Evolutionary conservation across 2,888 invertebrate genomes (phyloP), one percentile per base, ranked within the genome.

Genomic region (Thymelicus lineola): DNA sequence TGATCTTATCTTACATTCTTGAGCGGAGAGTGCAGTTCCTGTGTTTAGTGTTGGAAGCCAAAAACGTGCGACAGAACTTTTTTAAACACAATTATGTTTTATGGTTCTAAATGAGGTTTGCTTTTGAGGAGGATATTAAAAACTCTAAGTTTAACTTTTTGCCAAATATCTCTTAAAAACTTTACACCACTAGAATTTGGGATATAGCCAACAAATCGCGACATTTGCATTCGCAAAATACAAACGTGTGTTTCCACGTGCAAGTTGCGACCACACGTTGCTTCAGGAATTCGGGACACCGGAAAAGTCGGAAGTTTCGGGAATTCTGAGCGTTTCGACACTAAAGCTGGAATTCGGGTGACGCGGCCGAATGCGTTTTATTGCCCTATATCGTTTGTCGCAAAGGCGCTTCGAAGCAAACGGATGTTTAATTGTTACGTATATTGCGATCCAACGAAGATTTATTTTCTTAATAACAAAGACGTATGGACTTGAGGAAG

Each of bases 251-350:
- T 64, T 55, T 53, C 14, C 65, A 61, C 46, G 65, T 50, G 64
- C 59, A 64, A 70, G 70, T 70, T 59, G 70, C 76, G 75, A 87
- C 87, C 86, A 84, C 86, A 87, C 82, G 80, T 76, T 78, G 77
- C 75, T 71, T 72, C 77, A 73, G 84, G 86, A 84, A 89, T 89
- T 79, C 84, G 81, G 83, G 81, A 84, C 82, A 82, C 80, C 75
- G 84, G 86, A 85, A 88, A 88, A 86, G 83, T 88, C 84, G 78
- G 81, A 85, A 87, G 83, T 87, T 85, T 79, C 78, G 85, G 74
- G 86, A 86, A 87, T 88, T 78, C 83, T 72, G 77, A 83, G 80
- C 83, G 87, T 88, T 86, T 85, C 78, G 81, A 71, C 75, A 74
- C 79, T 79, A 80, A 68, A 81, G 81, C 72, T 76, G 84, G 85